phyloP scores from a whole-genome alignment of 2,797 vertebrate genomes.

The Falco cherrug region DNA sequence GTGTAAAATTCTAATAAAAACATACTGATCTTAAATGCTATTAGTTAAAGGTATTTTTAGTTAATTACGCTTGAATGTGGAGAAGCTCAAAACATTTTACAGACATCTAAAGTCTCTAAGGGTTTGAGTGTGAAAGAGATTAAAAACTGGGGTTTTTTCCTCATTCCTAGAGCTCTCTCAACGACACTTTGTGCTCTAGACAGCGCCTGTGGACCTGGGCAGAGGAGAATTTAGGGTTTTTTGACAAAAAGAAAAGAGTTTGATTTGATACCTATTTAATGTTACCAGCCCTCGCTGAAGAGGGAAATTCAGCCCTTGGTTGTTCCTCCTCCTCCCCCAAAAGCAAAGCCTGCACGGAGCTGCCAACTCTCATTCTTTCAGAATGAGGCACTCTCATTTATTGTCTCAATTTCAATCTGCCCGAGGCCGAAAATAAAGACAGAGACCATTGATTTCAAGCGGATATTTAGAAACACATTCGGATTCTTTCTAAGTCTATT shows the following conservation, averaged over 20 bases:
- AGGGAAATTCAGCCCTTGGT: not conserved
- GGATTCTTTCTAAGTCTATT: constrained; percentile 73
- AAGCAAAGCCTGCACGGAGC: constrained; percentile 17
- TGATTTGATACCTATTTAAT: not conserved
- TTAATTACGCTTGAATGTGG: not conserved
- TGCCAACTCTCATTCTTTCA: constrained; percentile 71
- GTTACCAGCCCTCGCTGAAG: not conserved
- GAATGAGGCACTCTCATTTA: constrained; percentile 77
- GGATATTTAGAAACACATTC: constrained; percentile 73
- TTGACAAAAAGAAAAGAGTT: not conserved
- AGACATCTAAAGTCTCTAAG: not conserved
- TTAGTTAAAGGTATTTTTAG: not conserved
- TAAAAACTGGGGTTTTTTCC: rapidly evolving
- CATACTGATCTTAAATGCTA: not conserved
- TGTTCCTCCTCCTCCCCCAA: not conserved
- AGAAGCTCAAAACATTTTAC: not conserved
- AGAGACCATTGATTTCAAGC: constrained; percentile 75
- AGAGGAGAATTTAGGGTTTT: not conserved
- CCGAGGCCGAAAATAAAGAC: constrained; percentile 73
- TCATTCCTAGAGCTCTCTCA: not conserved
- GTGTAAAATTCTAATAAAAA: not conserved
- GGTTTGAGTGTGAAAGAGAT: not conserved
- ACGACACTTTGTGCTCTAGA: not conserved
- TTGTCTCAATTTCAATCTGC: constrained; percentile 80
- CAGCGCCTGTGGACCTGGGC: not conserved